phyloP scores from a whole-genome alignment of 2,797 vertebrate species.

The Lepus oiostolus region DNA sequence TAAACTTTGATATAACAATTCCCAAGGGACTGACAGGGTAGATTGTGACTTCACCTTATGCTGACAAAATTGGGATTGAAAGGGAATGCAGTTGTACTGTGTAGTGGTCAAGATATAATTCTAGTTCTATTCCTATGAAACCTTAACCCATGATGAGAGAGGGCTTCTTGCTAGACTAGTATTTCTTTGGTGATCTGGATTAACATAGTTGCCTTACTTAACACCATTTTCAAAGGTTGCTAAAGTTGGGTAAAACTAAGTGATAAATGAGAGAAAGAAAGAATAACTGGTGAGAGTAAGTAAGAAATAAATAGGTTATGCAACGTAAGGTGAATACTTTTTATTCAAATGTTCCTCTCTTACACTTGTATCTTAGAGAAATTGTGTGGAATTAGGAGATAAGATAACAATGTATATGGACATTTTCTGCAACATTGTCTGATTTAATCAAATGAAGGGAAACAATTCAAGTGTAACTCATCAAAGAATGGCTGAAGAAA shows the following conservation, averaged over 20 bases:
- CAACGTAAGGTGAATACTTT: neutral
- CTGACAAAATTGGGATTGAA: neutral
- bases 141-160: neutral
- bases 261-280: neutral
- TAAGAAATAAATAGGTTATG: neutral
- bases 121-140: neutral
- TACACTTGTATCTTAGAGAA: too few species aligned
- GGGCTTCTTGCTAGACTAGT: neutral
- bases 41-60: neutral
- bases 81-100: neutral
- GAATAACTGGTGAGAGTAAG: neutral
- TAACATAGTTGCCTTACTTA: neutral
- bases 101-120: fast-evolving
- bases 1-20: neutral
- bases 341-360: too few species aligned
- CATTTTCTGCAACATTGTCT: neutral
- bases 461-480: neutral
- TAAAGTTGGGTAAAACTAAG: neutral
- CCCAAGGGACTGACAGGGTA: neutral
- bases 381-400: too few species aligned
- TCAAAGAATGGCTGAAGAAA: neutral
- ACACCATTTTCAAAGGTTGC: neutral
- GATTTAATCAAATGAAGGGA: neutral
- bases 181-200: neutral
- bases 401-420: too few species aligned